Evolutionary conservation across 2,113 vertebrate species (phyloP).

Genomic region (Maylandia zebra): DNA sequence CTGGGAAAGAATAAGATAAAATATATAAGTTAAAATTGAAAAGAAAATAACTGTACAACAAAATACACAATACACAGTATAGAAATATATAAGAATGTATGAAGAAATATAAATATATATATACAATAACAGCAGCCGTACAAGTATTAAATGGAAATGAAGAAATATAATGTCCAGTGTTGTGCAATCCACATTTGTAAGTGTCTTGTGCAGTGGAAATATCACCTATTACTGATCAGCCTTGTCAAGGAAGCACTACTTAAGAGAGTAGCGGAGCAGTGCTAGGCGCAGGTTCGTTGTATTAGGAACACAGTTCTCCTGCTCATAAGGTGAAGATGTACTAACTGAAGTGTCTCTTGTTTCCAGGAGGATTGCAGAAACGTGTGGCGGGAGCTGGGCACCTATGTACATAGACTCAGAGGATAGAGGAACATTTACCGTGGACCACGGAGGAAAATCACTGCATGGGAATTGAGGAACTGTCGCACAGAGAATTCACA

Average conservation of each 20-base stretch:
- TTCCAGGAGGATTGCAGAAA: neutral
- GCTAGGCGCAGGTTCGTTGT: rapidly evolving
- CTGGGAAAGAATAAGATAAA: no score
- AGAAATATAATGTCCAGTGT: neutral
- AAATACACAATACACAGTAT: no score
- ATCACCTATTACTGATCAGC: neutral
- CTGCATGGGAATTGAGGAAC: neutral
- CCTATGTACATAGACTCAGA: neutral
- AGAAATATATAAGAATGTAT: no score
- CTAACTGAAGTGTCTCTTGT: neutral
- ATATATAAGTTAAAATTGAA: no score
- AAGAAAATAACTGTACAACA: no score
- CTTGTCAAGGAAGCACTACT: neutral
- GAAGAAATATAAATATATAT: no score
- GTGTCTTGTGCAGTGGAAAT: no score
- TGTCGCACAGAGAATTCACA: neutral
- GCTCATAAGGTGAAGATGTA: neutral
- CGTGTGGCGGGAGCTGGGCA: neutral
- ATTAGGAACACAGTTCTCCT: neutral
- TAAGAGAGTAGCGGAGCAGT: neutral
- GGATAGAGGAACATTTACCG: neutral
- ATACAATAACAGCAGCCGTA: neutral
- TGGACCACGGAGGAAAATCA: neutral
- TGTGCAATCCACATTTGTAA: no score
- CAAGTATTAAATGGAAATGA: neutral